Evolutionary conservation across 2,888 invertebrate species (phyloP), one percentile per base, ranked within the genome.

Genomic region (Polydrusus tereticollis): DNA sequence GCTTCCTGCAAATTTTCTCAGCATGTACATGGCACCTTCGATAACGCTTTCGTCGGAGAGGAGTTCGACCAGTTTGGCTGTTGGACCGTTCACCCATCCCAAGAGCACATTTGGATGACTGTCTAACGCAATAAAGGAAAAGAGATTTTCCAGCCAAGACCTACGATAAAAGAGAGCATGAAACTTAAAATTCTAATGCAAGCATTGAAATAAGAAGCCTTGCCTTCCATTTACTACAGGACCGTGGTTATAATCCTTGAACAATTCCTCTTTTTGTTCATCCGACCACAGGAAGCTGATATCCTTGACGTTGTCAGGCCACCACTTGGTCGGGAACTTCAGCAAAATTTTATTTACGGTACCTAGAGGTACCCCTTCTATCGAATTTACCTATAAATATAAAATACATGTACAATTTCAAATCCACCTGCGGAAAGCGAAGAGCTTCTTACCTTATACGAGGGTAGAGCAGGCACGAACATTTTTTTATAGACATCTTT

Each of bases 61-160:
- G 1, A 82, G 83, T 82, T 94, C 94, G 84, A 92, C 88, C 64
- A 88, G 83, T 72, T 87, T 85, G 0, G 91, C 90, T 76, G 88
- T 88, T 50, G 87, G 84, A 0, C 93, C 93, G 60, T 88, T 87
- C n/a, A 92, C 86, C 93, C 93, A 94, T 0, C 89, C 92, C 68
- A 90, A 87, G 26, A 94, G 82, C 7, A 91, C 85, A 33, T 87
- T 86, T 0, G 90, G 89, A 79, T 92, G 89, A 78, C 88, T 87
- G 77, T 89, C 89, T 5, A 92, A 88, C 5, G 88, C 86, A 80
- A 90, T 90, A 83, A 94, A 92, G 66, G 90, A 89, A 78, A 90
- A 90, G 7, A 94, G 86, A 77, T 89, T 89, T 78, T 88, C 88
- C 55, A 91, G 83, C 93, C 93, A 94, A 26, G 85, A 86, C 62